Percentiles rank a stretch among this genome's conserved stretches.
Evolutionary conservation across 2,113 vertebrate genomes (phyloP).

Genomic region (Porphyrio hochstetteri): DNA sequence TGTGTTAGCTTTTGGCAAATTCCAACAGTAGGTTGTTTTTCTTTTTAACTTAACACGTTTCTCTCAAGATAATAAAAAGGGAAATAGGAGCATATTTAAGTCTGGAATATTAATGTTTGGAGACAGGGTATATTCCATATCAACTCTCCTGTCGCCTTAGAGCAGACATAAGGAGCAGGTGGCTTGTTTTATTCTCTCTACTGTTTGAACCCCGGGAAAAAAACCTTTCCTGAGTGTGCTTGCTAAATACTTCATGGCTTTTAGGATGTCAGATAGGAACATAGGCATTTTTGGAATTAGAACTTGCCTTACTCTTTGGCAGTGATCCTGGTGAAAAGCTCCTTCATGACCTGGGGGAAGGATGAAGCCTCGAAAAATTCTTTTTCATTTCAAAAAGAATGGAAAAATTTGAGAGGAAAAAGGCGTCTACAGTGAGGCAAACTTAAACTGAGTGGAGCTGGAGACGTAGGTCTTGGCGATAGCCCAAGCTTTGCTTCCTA

Average conservation of each 20-base stretch:
- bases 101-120: neutral
- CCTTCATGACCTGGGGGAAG: neutral
- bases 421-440: neutral
- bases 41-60: neutral
- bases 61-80: neutral
- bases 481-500: neutral
- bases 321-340: neutral
- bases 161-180: neutral
- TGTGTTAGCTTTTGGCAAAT: neutral
- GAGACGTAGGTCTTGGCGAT: fast-evolving
- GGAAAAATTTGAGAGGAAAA: neutral
- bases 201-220: neutral
- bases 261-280: neutral
- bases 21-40: neutral
- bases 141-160: neutral
- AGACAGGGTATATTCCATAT: neutral
- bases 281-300: neutral
- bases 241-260: neutral
- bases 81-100: neutral
- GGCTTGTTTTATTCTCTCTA: neutral
- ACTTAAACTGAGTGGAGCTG: neutral
- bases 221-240: neutral
- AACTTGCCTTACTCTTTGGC: neutral
- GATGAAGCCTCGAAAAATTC: neutral
- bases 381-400: neutral